These are phyloP conservation scores for Drosophila pseudotalamancana DNA, from an alignment of 2,888 invertebrate species.

Conservation along the genomic window DNA sequence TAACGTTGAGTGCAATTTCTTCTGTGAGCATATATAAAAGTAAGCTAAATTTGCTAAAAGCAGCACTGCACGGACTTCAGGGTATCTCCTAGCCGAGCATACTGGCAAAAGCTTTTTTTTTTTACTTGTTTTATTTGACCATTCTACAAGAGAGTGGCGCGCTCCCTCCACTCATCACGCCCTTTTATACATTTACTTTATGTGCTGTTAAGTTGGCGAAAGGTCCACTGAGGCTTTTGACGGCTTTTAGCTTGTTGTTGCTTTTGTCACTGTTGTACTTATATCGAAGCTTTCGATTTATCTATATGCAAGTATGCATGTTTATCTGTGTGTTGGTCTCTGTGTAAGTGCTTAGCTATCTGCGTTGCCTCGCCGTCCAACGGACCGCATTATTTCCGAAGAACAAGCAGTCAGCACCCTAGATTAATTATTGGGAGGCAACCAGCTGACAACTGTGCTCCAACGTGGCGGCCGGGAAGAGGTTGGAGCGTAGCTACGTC, in stretches of 20 bases:
- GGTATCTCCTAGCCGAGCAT: too few relatives aligned
- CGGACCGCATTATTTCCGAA: conserved; percentile 64
- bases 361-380: conserved; percentile 35
- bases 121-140: conserved; percentile 12
- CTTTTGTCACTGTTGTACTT: conserved; percentile 55
- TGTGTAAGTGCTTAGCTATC: conserved; percentile 16
- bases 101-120: background rate
- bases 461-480: background rate
- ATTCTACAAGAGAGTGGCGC: conserved; percentile 20
- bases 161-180: background rate
- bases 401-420: conserved; percentile 25
- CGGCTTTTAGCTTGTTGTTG: conserved; percentile 64
- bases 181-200: background rate
- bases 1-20: too few relatives aligned
- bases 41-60: too few relatives aligned
- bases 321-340: background rate
- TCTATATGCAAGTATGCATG: conserved; percentile 22
- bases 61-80: too few relatives aligned
- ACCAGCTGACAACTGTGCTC: conserved; percentile 27
- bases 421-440: background rate
- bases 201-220: conserved; percentile 33
- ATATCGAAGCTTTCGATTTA: conserved; percentile 52
- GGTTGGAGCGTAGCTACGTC: background rate
- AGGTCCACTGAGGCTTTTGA: conserved; percentile 67
- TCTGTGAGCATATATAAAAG: too few relatives aligned